phyloP scores from a whole-genome alignment of 2,113 vertebrate genomes.

The Sminthopsis crassicaudata region DNA sequence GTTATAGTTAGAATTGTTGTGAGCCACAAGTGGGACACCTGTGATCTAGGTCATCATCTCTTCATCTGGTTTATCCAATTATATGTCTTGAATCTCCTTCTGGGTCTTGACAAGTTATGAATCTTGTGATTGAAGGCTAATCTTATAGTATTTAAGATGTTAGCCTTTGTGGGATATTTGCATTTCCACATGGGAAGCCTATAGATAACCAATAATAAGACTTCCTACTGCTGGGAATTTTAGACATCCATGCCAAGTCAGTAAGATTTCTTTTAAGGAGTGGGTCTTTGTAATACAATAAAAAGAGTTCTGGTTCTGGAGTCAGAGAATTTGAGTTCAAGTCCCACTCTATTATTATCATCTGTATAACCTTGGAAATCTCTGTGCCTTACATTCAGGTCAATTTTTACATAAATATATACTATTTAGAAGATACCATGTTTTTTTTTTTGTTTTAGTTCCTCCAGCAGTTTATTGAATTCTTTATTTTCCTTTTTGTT shows the following conservation, averaged over 20 bases:
- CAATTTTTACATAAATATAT: neutral
- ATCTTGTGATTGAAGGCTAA: constrained; percentile 67
- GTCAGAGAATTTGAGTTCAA: neutral
- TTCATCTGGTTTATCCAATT: constrained; percentile 24
- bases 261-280: neutral
- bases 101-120: constrained; percentile 69
- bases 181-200: constrained; percentile 70
- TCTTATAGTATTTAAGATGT: constrained; percentile 46
- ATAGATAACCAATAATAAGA: constrained; percentile 14
- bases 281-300: neutral
- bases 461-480: neutral
- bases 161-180: constrained; percentile 35
- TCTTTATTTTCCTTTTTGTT: neutral
- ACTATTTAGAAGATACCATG: neutral
- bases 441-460: neutral
- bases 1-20: neutral
- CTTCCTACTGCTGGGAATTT: neutral
- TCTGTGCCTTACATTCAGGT: neutral
- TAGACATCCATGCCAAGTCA: neutral
- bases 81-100: constrained; percentile 66
- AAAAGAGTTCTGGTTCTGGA: neutral
- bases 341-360: neutral
- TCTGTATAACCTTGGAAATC: neutral
- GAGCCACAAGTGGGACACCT: neutral
- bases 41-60: constrained; percentile 23